Base-by-base conservation (phyloP, 1,140 invertebrate species). In the Aphis gossypii region DNA sequence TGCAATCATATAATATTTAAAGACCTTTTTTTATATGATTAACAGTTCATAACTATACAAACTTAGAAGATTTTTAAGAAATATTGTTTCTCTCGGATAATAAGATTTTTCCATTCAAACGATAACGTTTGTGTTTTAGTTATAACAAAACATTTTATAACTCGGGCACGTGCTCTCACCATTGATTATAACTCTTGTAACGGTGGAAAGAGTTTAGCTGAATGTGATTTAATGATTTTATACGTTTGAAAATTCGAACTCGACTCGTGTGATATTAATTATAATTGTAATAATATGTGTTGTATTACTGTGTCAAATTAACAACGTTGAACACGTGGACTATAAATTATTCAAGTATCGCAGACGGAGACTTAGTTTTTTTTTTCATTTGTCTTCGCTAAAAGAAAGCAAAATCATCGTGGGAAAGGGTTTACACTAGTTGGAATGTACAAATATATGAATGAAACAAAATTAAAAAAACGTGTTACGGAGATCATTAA, bases 321-420 rank as follows among this genome's bases (percentile, higher is more conserved):
- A 82, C 6, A 92, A 35, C 44, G 44, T 83, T 14, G 14, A 92
- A 92, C 90, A 92, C 90, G 90, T 92, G 90, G 44, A 92, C 56
- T 7, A 92, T 92, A 92, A 92, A 92, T 92, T 92, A 92, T 44
- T 23, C 46, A 30, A 92, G 60, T 41, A 25, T 8, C 90, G 90
- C 56, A 48, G 44, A 92, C 44, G 46, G 68, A 92, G 90, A 51
- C 90, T 82, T 76, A 60, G 68, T 76, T 76, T 76, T n/a, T 35
- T 35, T 76, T 76, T 76, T n/a, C 21, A n/a, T 41, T 91, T 20
- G 25, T 89, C 60, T n/a, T 46, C 21, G 90, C 90, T 46, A 48
- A 83, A 83, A 48, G 68, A 92, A 92, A 76, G 60, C 68, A 23
- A 83, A 82, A 92, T 92, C 60, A 51, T 92, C 90, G 90, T 92